Base-by-base conservation (phyloP, 2,888 invertebrate genomes). In the Trissoscelio sp. region DNA sequence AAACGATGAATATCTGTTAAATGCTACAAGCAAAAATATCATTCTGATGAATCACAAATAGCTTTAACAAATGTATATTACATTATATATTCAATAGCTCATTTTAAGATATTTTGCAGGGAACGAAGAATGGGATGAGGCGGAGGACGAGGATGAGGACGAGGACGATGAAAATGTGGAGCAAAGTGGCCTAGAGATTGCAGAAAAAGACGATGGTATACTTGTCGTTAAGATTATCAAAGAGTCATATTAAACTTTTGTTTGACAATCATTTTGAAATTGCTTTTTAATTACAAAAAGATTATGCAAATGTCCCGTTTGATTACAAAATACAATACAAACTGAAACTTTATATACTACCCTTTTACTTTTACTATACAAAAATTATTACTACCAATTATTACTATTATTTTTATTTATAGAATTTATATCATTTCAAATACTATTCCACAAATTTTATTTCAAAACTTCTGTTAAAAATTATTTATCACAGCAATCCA, bases 41-140 rank as follows among this genome's bases (percentile, higher is more conserved):
- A 55, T 55, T 67, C 14, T 9, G 12, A 67, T 11, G 46, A 60
- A 60, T 60, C 42, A 12, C 78, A 78, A 78, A 64, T 64, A 57
- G 39, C 62, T 70, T 62, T 46, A 64, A 78, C 70, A 78, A 78
- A 78, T 78, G 70, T 55, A 78, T 78, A 78, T 78, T 70, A 39
- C 70, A 78, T 78, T 78, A 72, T 78, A 66, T 57, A 78, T 78
- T 78, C 78, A 78, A 78, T 70, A 62, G 53, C 72, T 78, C 55
- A 78, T 79, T 72, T 72, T 79, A 24, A 58, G 44, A 12, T 48
- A 83, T 84, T 81, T 86, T 83, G 20, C 83, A 89, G 89, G 89
- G 85, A 89, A 88, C 86, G 89, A 89, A 86, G 89, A 89, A 85
- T 89, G 89, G 89, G 89, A 89, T 67, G 89, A 89, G 60, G 86